Base-by-base conservation (phyloP, 2,888 invertebrate genomes). In the Bombylius discolor region DNA sequence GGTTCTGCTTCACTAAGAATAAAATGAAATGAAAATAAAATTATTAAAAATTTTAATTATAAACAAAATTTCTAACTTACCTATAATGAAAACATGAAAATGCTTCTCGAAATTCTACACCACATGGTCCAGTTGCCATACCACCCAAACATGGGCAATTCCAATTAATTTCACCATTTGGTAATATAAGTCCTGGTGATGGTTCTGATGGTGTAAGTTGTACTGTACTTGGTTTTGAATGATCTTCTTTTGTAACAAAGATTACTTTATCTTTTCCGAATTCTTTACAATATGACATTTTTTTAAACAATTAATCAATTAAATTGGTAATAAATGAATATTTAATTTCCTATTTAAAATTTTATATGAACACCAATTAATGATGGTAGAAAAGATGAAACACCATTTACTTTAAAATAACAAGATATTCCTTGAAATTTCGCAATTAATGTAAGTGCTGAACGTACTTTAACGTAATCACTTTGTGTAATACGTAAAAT, bases 121-220 rank as follows among this genome's bases (percentile, higher is more conserved):
- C 96, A 71, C 97, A 97, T 0, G 97, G 96, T 0, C 97, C 96
- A 0, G 92, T 91, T 6, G 95, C 92, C 90, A 96, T 95, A n/a
- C 94, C 94, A 13, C 96, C 96, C 44, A 97, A 79, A 70, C 97
- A 97, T 0, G 96, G 96, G 68, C 97, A 97, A 69, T 88, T 88
- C 96, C 96, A 97, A 76, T 97, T 97, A 62, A 97, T 93, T 59
- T 87, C 83, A 6, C 96, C 96, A 73, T 86, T 87, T 1, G 87
- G 78, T 56, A 89, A 76, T 62, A 96, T 84, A 13, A 95, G 77
- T 11, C 95, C 94, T 49, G 87, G 84, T 56, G 85, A 81, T 2
- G 85, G 83, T 65, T 85, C 87, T 1, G 85, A 81, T 64, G 82
- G 82, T 1, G 89, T 86, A 61, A 90, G 74, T 56, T 72, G 69